Evolutionary conservation across 2,797 vertebrate species (phyloP).

Genomic region (Onychomys torridus): DNA sequence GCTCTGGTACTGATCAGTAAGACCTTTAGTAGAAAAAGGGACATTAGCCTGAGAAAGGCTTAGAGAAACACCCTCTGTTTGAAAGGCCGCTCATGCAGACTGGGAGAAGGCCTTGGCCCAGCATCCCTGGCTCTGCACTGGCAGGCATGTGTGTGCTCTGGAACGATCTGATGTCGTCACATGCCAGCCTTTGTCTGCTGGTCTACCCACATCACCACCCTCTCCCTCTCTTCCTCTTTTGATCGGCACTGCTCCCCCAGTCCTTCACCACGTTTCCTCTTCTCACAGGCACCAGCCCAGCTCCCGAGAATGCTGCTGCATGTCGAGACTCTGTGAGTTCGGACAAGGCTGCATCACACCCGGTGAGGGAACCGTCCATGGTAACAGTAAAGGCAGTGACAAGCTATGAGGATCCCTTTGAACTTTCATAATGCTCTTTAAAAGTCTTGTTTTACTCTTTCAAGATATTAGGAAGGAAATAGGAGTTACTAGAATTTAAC

Average conservation of each 20-base stretch:
- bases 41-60: neutral
- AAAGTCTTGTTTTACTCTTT: neutral
- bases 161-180: neutral
- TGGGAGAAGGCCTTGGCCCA: neutral
- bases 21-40: neutral
- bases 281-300: conserved; percentile 18
- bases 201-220: neutral
- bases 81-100: neutral
- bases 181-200: neutral
- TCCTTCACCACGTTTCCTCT: neutral
- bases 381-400: neutral
- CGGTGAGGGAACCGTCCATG: conserved; percentile 53
- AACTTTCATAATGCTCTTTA: neutral
- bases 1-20: neutral
- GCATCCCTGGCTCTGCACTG: neutral
- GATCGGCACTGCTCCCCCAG: neutral
- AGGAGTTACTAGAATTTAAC: neutral
- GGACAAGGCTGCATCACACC: neutral
- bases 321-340: neutral
- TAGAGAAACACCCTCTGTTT: neutral
- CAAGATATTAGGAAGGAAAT: neutral
- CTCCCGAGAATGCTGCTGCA: neutral
- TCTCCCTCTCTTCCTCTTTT: neutral
- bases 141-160: no score
- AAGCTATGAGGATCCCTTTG: neutral